Evolutionary conservation across 2,113 vertebrate genomes (phyloP).

Genomic region (Acanthisitta chloris): DNA sequence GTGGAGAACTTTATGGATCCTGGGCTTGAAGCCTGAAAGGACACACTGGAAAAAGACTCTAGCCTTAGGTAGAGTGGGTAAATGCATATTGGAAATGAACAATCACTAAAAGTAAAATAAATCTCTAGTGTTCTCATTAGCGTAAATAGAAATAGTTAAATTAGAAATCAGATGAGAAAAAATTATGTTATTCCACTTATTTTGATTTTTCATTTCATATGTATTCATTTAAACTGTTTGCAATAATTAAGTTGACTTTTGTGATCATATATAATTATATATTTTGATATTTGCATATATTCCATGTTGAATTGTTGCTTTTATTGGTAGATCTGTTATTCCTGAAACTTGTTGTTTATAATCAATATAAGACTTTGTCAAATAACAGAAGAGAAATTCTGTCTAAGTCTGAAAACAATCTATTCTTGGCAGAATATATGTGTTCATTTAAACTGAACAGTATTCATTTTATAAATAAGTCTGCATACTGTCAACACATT

Average conservation of each 20-base stretch:
- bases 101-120: neutral
- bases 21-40: neutral
- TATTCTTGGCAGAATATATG: neutral
- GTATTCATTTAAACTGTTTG: neutral
- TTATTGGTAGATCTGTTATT: neutral
- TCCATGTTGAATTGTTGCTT: neutral
- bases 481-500: neutral
- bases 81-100: neutral
- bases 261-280: neutral
- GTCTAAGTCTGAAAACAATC: neutral
- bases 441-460: neutral
- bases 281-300: neutral
- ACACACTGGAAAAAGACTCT: neutral
- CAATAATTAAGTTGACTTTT: neutral
- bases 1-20: too few species aligned
- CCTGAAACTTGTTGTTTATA: neutral
- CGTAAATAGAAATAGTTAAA: neutral
- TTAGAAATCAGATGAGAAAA: neutral
- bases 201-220: neutral
- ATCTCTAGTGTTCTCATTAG: neutral
- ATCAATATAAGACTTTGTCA: conserved; percentile 2
- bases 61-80: neutral
- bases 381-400: neutral
- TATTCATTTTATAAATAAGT: neutral
- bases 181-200: neutral